A percentile compares a stretch with the other conserved stretches of the same genome.
Conservation (phyloP, 2,797 vertebrate species). For the Aulostomus chinensis region DNA sequence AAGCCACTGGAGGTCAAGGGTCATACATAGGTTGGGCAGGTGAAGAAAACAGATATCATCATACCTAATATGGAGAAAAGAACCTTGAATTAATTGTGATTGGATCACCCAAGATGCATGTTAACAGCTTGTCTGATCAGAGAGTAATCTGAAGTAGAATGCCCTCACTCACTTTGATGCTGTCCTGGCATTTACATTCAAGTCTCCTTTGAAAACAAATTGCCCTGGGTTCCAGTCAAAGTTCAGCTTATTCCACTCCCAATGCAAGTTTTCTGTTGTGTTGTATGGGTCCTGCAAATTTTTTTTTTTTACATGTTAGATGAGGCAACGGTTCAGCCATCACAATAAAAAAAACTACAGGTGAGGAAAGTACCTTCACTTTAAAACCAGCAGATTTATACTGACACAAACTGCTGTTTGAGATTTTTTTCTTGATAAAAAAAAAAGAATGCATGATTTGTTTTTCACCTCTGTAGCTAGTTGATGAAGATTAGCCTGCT, state of each 20-base stretch:
- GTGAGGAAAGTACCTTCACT: not conserved
- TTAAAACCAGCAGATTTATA: not conserved
- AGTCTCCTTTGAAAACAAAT: conserved; percentile 93
- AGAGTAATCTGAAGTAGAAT: not conserved
- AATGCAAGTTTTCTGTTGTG: conserved; percentile 98
- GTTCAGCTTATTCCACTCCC: conserved; percentile 95
- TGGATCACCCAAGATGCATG: too few species aligned
- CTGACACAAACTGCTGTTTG: not conserved
- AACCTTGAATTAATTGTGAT: not conserved
- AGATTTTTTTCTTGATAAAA: too few species aligned
- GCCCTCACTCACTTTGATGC: conserved; percentile 91
- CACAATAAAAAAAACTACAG: not conserved
- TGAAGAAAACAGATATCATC: conserved; percentile 98
- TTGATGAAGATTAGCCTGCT: conserved; percentile 96
- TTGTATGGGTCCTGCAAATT: conserved; percentile 93
- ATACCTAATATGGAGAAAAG: conserved; percentile 78
- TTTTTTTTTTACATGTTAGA: not conserved
- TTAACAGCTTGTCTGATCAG: too few species aligned
- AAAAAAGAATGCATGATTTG: accelerated
- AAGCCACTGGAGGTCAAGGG: conserved; percentile 94
- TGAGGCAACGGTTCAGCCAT: not conserved
- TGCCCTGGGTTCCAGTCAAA: conserved; percentile 95
- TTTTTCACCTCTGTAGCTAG: conserved; percentile 95
- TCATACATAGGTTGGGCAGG: conserved; percentile 95
- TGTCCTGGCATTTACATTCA: conserved; percentile 96